Base-by-base conservation (phyloP, 2,113 vertebrate species). In the Oryzias woworae region DNA sequence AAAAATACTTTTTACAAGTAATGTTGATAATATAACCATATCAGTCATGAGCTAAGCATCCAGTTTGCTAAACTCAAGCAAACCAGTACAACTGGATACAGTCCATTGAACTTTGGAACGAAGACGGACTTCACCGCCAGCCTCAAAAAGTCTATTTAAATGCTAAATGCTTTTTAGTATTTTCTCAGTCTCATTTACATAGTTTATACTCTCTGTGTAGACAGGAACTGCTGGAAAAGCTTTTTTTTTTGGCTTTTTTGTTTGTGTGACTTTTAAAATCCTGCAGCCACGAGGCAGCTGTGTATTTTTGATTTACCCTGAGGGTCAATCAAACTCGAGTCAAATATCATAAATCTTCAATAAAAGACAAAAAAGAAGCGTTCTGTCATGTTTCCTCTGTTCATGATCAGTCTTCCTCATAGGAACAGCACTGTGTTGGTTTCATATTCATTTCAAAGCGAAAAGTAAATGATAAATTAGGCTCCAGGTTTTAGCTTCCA, bases 371-470 rank as follows among this genome's bases (percentile, higher is more conserved):
- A 31, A 78, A 72, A 52, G 45, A 54, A 41, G 8, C 31, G 2
- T 36, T 36, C 8, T 36, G 31, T 10, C 2, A 36, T 36, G 10
- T 36, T 36, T 36, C 31, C 7, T 36, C 36, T 36, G 36, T 12
- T 36, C 36, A 8, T 36, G 8, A 36, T 36, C 31, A 36, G 10
- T 36, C 2, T 8, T 13, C 2, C 7, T 28, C 4, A 28, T 28
- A 6, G 5, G 5, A 28, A 28, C 4, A 12, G 1, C 36, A 36
- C 67, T 75, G 59, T 77, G 82, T 85, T 84, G 80, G 84, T 80
- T 82, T 71, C 50, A 62, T 60, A 52, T 57, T 24, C 14, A 23
- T 57, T 67, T 77, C 14, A 65, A 60, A 55, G 58, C 51, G 60
- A 36, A 49, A 71, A 49, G 10, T 61, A 42, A 20, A 20, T 20